These are phyloP conservation scores for Drosophila guanche DNA, from an alignment of 1,140 invertebrate species.

Conservation along the genomic window DNA sequence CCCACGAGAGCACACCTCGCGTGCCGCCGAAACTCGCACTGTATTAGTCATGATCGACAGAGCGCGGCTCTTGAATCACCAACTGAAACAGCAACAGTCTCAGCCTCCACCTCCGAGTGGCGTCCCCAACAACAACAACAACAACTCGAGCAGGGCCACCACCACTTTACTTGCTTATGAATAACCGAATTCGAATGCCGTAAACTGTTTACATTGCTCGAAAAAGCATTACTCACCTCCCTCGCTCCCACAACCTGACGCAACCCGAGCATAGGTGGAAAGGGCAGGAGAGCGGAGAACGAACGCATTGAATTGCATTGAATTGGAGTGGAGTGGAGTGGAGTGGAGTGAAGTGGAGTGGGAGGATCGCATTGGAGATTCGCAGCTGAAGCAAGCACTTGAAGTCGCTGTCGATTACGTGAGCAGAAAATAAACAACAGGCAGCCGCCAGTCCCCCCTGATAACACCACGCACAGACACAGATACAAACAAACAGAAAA, in stretches of 20 bases:
- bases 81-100: constrained; percentile 3
- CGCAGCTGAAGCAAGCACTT: constrained; percentile 28
- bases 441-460: constrained; percentile 22
- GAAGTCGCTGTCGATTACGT: constrained; percentile 39
- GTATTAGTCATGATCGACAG: constrained; percentile 70
- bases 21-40: constrained; percentile 32
- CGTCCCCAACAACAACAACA: constrained; percentile 24
- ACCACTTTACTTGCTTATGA: constrained; percentile 18
- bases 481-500: background rate
- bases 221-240: constrained; percentile 41
- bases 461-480: constrained; percentile 14
- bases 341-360: constrained; percentile 4
- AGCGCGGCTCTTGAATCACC: constrained; percentile 66
- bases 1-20: constrained; percentile 20
- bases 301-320: too few relatives aligned
- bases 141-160: constrained; percentile 11
- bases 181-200: constrained; percentile 49
- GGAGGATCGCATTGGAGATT: constrained; percentile 13
- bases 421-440: constrained; percentile 42
- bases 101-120: constrained; percentile 29
- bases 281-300: background rate
- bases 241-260: constrained; percentile 24
- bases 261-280: too few relatives aligned
- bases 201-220: constrained; percentile 70
- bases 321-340: background rate